Evolutionary conservation across 2,113 vertebrate species (phyloP).

Genomic region (Ardeotis arabs): DNA sequence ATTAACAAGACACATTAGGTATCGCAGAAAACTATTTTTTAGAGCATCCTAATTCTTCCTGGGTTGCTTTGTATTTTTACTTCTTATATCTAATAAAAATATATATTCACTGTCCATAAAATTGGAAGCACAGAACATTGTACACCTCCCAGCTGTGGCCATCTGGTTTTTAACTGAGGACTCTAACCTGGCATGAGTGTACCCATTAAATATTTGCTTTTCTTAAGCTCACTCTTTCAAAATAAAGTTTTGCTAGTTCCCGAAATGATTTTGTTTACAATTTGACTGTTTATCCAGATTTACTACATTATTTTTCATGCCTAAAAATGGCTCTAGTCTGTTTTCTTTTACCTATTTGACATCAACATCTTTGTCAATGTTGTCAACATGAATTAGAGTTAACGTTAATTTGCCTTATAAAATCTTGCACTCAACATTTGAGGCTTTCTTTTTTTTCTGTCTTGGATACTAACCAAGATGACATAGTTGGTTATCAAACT

Average conservation of each 20-base stretch:
- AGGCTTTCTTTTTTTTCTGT: background rate
- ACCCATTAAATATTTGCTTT: background rate
- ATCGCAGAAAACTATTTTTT: background rate
- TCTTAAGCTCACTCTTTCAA: background rate
- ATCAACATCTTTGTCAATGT: background rate
- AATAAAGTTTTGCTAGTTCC: background rate
- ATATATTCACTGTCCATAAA: background rate
- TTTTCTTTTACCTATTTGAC: background rate
- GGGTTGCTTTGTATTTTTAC: background rate
- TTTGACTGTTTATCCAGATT: background rate
- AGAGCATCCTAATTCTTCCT: background rate
- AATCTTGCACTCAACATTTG: background rate
- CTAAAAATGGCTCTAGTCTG: background rate
- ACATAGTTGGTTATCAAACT: background rate
- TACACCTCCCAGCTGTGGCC: background rate
- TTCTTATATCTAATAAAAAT: background rate
- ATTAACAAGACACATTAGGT: background rate
- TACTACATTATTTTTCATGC: background rate
- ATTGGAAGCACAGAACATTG: background rate
- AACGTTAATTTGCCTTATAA: background rate
- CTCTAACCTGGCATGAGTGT: background rate
- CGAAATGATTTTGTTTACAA: background rate
- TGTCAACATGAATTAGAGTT: background rate
- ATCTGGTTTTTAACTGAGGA: background rate
- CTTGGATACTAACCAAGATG: background rate